Conservation (phyloP, 2,113 vertebrate genomes). For the Ictidomys tridecemlineatus region DNA sequence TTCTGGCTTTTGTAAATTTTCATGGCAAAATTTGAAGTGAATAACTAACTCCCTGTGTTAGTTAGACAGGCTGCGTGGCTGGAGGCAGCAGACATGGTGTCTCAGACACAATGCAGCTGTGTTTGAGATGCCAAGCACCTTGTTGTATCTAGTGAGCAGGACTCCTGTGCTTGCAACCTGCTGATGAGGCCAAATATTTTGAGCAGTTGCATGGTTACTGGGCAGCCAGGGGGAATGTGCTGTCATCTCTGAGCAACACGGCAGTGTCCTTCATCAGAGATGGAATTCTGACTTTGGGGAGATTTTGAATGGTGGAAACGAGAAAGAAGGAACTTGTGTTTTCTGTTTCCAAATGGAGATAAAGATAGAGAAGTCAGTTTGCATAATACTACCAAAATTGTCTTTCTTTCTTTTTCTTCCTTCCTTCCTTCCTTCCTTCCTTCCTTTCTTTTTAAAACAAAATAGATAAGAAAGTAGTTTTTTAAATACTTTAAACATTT, state of each 20-base stretch:
- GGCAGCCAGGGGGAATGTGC: not conserved
- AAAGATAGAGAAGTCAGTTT: too few relatives aligned
- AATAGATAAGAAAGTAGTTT: too few relatives aligned
- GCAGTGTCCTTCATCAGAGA: accelerated
- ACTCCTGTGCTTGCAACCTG: accelerated
- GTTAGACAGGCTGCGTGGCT: slow-evolving; percentile 84
- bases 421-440: too few relatives aligned
- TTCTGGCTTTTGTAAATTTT: slow-evolving; percentile 86
- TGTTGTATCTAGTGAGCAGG: slow-evolving; percentile 1
- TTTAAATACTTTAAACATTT: too few relatives aligned
- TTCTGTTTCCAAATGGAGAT: too few relatives aligned
- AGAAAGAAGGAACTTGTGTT: too few relatives aligned
- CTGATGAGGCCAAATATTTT: not conserved
- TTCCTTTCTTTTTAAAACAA: too few relatives aligned
- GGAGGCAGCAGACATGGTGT: slow-evolving; percentile 63
- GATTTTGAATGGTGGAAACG: too few relatives aligned
- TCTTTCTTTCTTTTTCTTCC: too few relatives aligned
- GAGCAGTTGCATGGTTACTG: accelerated
- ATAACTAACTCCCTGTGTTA: slow-evolving; percentile 88
- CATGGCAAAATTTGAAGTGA: slow-evolving; percentile 86
- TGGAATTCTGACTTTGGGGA: not conserved
- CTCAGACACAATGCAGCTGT: slow-evolving; percentile 76
- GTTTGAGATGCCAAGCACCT: slow-evolving; percentile 64
- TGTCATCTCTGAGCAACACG: not conserved
- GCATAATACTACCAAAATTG: too few relatives aligned